Evolutionary conservation across 2,797 vertebrate species (phyloP).

Genomic region (Sebastes itinus): DNA sequence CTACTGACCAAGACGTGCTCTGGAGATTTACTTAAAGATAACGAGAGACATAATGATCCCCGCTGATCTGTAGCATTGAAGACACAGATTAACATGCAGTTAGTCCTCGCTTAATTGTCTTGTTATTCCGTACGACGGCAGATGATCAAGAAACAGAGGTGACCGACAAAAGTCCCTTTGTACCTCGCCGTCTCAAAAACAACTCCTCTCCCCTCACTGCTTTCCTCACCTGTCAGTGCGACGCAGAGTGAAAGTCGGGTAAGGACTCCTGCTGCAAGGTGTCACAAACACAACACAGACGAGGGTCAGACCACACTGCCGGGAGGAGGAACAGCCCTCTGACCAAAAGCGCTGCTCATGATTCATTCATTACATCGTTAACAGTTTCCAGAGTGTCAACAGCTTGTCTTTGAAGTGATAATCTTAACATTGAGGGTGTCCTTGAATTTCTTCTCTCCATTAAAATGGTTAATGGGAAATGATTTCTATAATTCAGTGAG

Average conservation of each 20-base stretch:
- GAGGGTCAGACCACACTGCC: conserved; percentile 48
- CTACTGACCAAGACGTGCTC: conserved; percentile 34
- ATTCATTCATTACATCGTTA: conserved; percentile 82
- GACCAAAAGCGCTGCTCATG: conserved; percentile 76
- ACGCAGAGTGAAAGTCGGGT: conserved; percentile 54
- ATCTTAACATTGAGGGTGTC: conserved; percentile 83
- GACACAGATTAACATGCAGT: conserved; percentile 58
- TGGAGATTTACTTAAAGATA: conserved; percentile 47
- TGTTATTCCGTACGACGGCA: conserved; percentile 50
- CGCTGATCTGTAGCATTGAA: conserved; percentile 44
- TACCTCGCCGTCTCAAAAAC: conserved; percentile 47
- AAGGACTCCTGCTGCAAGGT: conserved; percentile 56
- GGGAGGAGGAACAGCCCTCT: conserved; percentile 59
- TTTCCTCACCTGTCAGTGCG: conserved; percentile 47
- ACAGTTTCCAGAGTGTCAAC: conserved; percentile 80
- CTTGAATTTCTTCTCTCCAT: conserved; percentile 79
- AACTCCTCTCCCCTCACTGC: conserved; percentile 15
- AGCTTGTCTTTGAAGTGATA: conserved; percentile 85
- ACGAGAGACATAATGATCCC: conserved; percentile 56
- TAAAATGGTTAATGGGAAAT: conserved; percentile 83
- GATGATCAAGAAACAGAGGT: conserved; percentile 58
- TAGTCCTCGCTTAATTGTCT: conserved; percentile 67
- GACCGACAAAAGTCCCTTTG: conserved; percentile 67
- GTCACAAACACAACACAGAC: conserved; percentile 49
- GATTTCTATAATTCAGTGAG: conserved; percentile 80